phyloP scores from a whole-genome alignment of 1,140 invertebrate genomes.

The Tetragnatha versicolor region DNA sequence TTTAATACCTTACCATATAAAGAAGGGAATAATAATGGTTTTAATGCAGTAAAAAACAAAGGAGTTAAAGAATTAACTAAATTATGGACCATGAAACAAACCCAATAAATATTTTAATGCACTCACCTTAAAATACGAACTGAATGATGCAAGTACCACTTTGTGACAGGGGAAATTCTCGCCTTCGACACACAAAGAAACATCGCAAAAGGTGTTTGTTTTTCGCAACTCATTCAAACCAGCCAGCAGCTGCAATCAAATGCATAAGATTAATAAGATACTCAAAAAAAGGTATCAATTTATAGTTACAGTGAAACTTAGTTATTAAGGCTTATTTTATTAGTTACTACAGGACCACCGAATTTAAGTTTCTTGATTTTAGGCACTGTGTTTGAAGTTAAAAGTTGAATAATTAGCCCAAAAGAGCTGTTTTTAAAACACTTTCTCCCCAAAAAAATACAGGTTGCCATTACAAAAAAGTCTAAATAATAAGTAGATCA shows the following conservation, averaged over 20 bases:
- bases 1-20: too few relatives aligned
- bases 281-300: background rate
- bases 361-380: too few relatives aligned
- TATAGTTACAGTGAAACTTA: background rate
- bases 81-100: too few relatives aligned
- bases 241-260: slow-evolving; percentile 63
- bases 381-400: too few relatives aligned
- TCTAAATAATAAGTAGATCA: background rate
- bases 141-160: slow-evolving; percentile 67
- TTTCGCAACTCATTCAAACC: slow-evolving; percentile 68
- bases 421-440: background rate
- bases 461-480: background rate
- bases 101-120: too few relatives aligned
- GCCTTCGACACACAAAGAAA: slow-evolving; percentile 65
- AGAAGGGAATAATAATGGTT: too few relatives aligned
- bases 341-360: background rate
- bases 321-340: background rate
- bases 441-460: background rate
- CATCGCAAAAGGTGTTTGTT: slow-evolving; percentile 67
- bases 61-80: too few relatives aligned
- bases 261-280: background rate
- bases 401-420: too few relatives aligned
- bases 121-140: slow-evolving; percentile 66
- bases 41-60: too few relatives aligned
- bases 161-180: slow-evolving; percentile 67